These are phyloP conservation scores for Gallinago solitaria DNA, from an alignment of 2,797 vertebrate genomes.

Conservation along the genomic window DNA sequence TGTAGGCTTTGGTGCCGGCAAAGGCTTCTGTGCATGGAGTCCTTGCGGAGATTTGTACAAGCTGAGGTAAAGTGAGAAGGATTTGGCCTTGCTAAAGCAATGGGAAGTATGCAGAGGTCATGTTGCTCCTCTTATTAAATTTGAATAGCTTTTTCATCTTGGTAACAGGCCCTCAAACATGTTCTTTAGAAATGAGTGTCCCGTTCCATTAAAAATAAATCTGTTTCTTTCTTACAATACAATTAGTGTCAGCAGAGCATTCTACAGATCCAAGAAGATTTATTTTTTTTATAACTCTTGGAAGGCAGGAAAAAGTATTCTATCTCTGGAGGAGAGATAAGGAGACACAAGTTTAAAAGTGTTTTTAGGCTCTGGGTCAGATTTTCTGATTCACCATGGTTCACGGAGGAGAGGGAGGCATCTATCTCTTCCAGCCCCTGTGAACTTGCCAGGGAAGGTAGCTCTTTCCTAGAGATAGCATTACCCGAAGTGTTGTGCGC, in stretches of 20 bases:
- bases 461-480: background rate
- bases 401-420: background rate
- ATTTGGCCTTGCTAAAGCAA: slow-evolving; percentile 28
- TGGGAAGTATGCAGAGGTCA: slow-evolving; percentile 42
- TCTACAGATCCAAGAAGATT: slow-evolving; percentile 23
- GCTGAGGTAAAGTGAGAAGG: slow-evolving; percentile 35
- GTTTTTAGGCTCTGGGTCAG: slow-evolving; percentile 36
- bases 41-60: background rate
- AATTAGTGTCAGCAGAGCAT: slow-evolving; percentile 60
- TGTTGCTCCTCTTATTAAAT: slow-evolving; percentile 35
- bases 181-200: slow-evolving; percentile 41
- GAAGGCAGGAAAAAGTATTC: slow-evolving; percentile 28
- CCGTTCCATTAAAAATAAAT: slow-evolving; percentile 59
- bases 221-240: slow-evolving; percentile 38
- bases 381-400: background rate
- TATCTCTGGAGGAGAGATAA: slow-evolving; percentile 36
- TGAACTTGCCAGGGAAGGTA: background rate
- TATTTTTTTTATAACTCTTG: slow-evolving; percentile 59
- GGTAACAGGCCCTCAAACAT: background rate
- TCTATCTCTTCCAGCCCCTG: background rate
- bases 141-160: slow-evolving; percentile 25
- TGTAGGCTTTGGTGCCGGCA: background rate
- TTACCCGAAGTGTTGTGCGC: background rate
- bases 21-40: background rate
- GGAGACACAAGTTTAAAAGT: slow-evolving; percentile 21